Conservation (phyloP, 2,888 invertebrate genomes). For the Pyrochroa serraticornis region DNA sequence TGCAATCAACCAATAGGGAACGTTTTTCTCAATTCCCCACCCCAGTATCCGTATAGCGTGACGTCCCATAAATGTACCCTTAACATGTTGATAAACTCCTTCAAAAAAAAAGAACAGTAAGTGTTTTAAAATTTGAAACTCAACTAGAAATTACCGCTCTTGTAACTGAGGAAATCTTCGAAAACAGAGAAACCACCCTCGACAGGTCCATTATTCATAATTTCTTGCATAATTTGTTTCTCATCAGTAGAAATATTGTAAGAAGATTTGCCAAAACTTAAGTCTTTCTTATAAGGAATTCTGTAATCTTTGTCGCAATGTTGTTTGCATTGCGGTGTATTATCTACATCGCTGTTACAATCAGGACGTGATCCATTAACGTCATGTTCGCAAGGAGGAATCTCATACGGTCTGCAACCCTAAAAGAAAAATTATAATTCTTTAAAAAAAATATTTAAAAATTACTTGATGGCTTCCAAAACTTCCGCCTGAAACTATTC, state of each 20-base stretch:
- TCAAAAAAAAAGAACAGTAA: conserved; percentile 42
- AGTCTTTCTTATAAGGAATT: conserved; percentile 73
- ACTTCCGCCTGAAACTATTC: conserved; percentile 87
- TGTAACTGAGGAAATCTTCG: conserved; percentile 82
- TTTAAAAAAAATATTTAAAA: background rate
- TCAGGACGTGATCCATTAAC: conserved; percentile 77
- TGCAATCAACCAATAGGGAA: conserved; percentile 88
- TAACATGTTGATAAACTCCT: conserved; percentile 77
- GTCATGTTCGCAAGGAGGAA: conserved; percentile 90
- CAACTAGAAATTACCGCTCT: conserved; percentile 72
- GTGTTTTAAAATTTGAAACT: background rate
- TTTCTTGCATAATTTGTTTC: conserved; percentile 79
- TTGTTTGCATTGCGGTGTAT: conserved; percentile 81
- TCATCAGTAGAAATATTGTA: conserved; percentile 71
- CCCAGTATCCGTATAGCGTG: conserved; percentile 89
- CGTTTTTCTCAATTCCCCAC: conserved; percentile 82
- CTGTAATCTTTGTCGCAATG: conserved; percentile 74
- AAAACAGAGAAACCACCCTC: conserved; percentile 90
- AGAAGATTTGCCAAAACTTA: conserved; percentile 72
- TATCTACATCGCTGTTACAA: conserved; percentile 69
- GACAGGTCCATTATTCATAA: conserved; percentile 85
- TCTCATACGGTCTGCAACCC: conserved; percentile 88
- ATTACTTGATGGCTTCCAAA: conserved; percentile 70
- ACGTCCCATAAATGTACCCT: conserved; percentile 77
- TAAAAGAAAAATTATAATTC: conserved; percentile 39